Evolutionary conservation across 2,113 vertebrate species (phyloP), one percentile per base, ranked within the genome.

Genomic region (Grantiella picta): DNA sequence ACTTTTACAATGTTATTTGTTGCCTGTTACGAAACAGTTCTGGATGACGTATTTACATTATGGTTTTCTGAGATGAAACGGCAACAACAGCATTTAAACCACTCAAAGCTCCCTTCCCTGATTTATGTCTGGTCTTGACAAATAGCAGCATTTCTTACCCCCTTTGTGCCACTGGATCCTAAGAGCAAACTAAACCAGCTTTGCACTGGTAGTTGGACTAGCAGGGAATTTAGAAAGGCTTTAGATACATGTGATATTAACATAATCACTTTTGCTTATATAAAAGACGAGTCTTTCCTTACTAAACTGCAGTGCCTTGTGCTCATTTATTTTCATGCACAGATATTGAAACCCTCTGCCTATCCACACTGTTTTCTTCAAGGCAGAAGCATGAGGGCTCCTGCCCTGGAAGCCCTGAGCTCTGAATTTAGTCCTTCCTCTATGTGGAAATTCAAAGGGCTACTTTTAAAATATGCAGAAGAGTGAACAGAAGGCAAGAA

Each of bases 181-280:
- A 65, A 45, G 3, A 72, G 16, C 3, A 4, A 15, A 31, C 35
- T 60, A 63, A 83, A 36, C 17, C 28, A 65, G 14, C 12, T 52
- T 59, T 81, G 42, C 31, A 12, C 12, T 53, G 18, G 9, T 40
- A 72, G 22, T 4, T 45, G 69, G 44, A 81, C 1, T 0, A 0
- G 8, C 6, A 31, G 44, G 33, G 52, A 85, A 36, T 68, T 33
- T 40, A 52, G 40, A 77, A 54, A 10, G 22, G 3, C 10, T 8
- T 1, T 52, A 70, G 16, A 36, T 70, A 22, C 0, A 1, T 36
- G 7, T 21, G 9, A 63, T 28, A 53, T 69, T 54, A 57, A 61
- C 6, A 42, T 56, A 79, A 78, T 28, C 14, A 4, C 4, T 86
- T 86, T 72, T 54, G 59, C 6, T 40, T 60, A n/a, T 3, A 2